Evolutionary conservation across 2,888 invertebrate genomes (phyloP), one percentile per base, ranked within the genome.

Genomic region (Dynastes grantii): DNA sequence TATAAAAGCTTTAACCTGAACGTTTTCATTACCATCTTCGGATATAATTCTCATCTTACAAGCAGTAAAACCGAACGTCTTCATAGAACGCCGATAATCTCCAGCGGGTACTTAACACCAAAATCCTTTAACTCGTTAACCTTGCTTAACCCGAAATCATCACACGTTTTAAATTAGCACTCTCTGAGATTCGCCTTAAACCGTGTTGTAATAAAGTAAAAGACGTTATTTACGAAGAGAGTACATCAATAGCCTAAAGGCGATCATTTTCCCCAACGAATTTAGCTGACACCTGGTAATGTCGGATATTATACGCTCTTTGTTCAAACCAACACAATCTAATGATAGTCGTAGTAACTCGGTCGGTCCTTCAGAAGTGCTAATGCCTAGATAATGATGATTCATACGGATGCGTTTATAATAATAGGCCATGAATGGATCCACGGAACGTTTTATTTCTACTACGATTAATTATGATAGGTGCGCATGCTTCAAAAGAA

Each of bases 371-470:
- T 67, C 73, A 58, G 73, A 58, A 73, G 73, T 73, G 73, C 40
- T 73, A 73, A 73, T 73, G 73, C 22, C 5, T 58, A 73, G 67
- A 67, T 67, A 58, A 58, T 58, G 73, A 58, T 73, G 73, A 73
- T 73, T 73, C 58, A 73, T 73, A 58, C 29, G 40, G 73, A 73
- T 73, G 73, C 16, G 73, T 73, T 73, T 73, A 73, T 73, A 73
- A 73, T 73, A 58, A 73, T 40, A 73, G 40, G 73, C 3, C 45
- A 67, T 67, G 67, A 49, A 49, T 45, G 67, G 32, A 67, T 67
- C 67, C 22, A 11, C 22, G 49, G 22, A 67, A 67, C 67, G 45
- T 67, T 67, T 67, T 67, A 49, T 67, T 45, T 49, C 22, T 67
- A 49, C 45, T 49, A 27, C 45, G 22, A 67, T 67, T 67, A 67